phyloP scores from a whole-genome alignment of 2,113 vertebrate species.

The Lethenteron camtschaticum region DNA sequence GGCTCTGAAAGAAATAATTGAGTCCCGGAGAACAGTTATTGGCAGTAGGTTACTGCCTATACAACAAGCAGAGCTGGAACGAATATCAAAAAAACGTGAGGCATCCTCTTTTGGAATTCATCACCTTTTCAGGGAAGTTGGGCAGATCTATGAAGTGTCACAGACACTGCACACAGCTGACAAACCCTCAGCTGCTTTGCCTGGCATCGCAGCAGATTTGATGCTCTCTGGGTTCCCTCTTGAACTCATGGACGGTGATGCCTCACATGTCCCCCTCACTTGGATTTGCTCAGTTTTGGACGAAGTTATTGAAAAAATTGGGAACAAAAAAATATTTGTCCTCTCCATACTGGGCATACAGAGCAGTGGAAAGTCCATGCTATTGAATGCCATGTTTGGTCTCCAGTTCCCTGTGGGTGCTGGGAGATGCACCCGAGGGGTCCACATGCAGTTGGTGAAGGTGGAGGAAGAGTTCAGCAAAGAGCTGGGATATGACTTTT shows the following conservation, averaged over 20 bases:
- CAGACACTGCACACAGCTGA: not conserved
- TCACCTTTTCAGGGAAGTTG: constrained; percentile 31
- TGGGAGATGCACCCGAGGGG: constrained; percentile 13
- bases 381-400: constrained; percentile 31
- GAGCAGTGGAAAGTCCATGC: constrained; percentile 35
- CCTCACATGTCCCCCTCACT: constrained; percentile 27
- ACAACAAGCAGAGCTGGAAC: constrained; percentile 15
- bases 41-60: constrained; percentile 7
- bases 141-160: constrained; percentile 29
- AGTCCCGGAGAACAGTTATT: constrained; percentile 14
- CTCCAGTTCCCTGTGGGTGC: constrained; percentile 29
- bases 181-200: constrained; percentile 12
- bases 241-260: constrained; percentile 46
- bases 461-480: constrained; percentile 12
- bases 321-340: constrained; percentile 29
- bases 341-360: constrained; percentile 29
- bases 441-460: constrained; percentile 27
- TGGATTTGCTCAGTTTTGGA: constrained; percentile 34
- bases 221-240: constrained; percentile 31
- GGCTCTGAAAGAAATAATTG: constrained; percentile 16
- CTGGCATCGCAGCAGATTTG: constrained; percentile 26
- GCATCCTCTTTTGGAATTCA: constrained; percentile 23
- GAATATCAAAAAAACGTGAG: constrained; percentile 16
- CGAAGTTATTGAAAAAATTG: constrained; percentile 23
- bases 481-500: constrained; percentile 7